Conservation (phyloP, 2,888 invertebrate genomes). For the Dynastes tityus region DNA sequence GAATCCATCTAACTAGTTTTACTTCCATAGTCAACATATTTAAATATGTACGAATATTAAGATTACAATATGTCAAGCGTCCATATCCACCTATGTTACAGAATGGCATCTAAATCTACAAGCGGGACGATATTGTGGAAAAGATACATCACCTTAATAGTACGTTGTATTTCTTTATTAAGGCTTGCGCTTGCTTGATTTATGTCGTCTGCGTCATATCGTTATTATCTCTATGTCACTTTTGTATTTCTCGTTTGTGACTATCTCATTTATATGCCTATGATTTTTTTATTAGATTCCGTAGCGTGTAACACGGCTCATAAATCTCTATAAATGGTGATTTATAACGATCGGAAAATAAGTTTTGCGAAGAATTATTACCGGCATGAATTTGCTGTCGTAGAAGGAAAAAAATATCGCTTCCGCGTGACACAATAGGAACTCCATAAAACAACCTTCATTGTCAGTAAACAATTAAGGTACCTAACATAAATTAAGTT, state of each 20-base stretch:
- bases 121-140: too few species aligned
- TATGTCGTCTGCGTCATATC: background rate
- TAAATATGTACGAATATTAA: too few species aligned
- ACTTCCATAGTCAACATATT: too few species aligned
- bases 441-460: slow-evolving; percentile 10
- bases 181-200: background rate
- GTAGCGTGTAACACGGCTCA: background rate
- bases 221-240: background rate
- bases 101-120: too few species aligned
- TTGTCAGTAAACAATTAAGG: background rate
- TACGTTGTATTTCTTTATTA: slow-evolving; percentile 7
- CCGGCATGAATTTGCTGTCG: slow-evolving; percentile 6
- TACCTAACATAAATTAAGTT: slow-evolving; percentile 1
- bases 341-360: slow-evolving; percentile 41
- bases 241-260: slow-evolving; percentile 4
- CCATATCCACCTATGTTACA: too few species aligned
- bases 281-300: slow-evolving; percentile 32
- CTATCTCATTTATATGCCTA: slow-evolving; percentile 1
- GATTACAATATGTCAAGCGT: too few species aligned
- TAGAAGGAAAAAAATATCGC: slow-evolving; percentile 21
- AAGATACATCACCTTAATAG: too few species aligned
- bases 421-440: slow-evolving; percentile 2
- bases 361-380: slow-evolving; percentile 30
- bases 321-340: slow-evolving; percentile 35
- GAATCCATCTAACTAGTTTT: too few species aligned